Percentiles rank a stretch among this genome's conserved stretches.
Conservation (phyloP, 2,797 vertebrate species). For the Gymnothorax reevesii region DNA sequence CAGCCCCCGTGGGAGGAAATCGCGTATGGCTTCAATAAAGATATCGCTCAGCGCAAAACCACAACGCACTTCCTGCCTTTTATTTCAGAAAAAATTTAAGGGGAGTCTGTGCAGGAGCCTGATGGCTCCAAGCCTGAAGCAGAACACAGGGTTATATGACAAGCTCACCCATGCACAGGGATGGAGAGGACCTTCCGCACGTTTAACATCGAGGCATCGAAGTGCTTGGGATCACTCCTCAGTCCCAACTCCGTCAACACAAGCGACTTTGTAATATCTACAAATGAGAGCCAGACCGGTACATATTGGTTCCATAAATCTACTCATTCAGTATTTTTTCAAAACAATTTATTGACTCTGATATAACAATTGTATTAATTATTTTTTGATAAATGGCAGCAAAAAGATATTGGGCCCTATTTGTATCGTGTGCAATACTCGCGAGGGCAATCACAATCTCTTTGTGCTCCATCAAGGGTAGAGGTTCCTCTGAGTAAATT, state of each 20-base stretch:
- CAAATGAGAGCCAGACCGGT: conserved; percentile 32
- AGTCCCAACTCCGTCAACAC: conserved; percentile 90
- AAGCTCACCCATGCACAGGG: conserved; percentile 88
- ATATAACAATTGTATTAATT: not conserved
- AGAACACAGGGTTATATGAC: not conserved
- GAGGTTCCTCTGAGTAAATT: too few species aligned
- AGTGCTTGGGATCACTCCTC: conserved; percentile 76
- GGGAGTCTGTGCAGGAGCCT: not conserved
- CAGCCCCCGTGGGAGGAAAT: too few species aligned
- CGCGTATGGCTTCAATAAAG: too few species aligned
- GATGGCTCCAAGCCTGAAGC: not conserved
- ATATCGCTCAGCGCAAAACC: too few species aligned
- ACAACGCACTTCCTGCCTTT: not conserved
- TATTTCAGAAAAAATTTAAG: conserved; percentile 14
- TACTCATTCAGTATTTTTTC: not conserved
- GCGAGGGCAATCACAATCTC: too few species aligned
- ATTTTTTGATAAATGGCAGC: not conserved
- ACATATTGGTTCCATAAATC: not conserved
- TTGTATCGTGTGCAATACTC: too few species aligned
- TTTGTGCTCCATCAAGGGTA: too few species aligned
- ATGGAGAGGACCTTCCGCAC: conserved; percentile 85
- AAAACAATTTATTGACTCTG: not conserved
- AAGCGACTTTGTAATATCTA: conserved; percentile 87
- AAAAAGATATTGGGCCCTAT: not conserved
- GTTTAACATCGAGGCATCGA: conserved; percentile 83